Evolutionary conservation across 2,113 vertebrate genomes (phyloP), one percentile per base, ranked within the genome.

Genomic region (Cranoglanis bouderius): DNA sequence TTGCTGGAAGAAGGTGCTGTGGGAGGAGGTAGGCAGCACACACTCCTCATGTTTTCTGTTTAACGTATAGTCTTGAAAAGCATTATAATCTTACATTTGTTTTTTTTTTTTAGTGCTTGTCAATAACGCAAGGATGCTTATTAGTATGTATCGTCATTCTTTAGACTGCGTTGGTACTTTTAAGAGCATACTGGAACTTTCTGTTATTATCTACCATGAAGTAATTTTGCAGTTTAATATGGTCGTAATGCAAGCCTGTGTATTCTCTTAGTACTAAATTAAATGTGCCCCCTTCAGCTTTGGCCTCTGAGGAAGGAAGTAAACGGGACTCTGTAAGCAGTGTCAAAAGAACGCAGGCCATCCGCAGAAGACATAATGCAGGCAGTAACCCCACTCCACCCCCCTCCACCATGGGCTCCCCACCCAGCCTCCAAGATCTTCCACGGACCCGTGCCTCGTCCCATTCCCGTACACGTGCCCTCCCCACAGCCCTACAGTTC

Each of bases 311-410:
- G 35, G 96, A 97, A 75, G 96, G 95, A 2, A 92, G 90, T 63
- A 97, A 97, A 88, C 94, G 95, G 0, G 97, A 97, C 84, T 93
- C 95, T 0, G 93, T 96, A 0, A 97, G 96, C 94, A 97, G 92
- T 3, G 95, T 97, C 38, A 96, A 97, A 93, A 96, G 97, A 83
- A 95, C 96, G 18, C 97, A 97, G 93, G 97, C 97, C 13, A 97
- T 97, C 91, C 96, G 97, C 85, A 94, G 97, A 85, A 95, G 97
- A 80, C 97, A 98, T 93, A 97, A 98, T 3, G 97, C 97, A 0
- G 97, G 97, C 86, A 97, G 97, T 94, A 98, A 97, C 92, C 97
- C 97, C 46, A 98, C 97, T 0, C 97, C 97, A 0, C 97, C 97
- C 0, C 96, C 97, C 1, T 98, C 97, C 0, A 95, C 97, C 89